These are phyloP conservation scores for Frankliniella fusca DNA, from an alignment of 2,888 invertebrate species.

Conservation along the genomic window DNA sequence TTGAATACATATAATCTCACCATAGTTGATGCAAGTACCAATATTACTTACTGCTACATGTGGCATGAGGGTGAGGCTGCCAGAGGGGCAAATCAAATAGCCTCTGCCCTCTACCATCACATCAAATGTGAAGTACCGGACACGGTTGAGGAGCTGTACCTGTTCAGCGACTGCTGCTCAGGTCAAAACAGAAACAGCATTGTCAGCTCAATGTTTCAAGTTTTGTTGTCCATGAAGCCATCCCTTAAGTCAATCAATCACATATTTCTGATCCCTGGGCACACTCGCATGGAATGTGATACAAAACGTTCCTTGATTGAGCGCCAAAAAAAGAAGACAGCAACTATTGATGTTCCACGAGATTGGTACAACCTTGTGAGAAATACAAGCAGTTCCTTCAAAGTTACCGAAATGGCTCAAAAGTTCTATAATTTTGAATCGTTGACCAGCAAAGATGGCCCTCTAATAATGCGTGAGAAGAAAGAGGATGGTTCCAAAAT, in stretches of 20 bases:
- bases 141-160: not conserved
- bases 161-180: not conserved
- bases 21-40: not conserved
- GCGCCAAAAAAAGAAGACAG: not conserved
- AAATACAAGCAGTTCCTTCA: not conserved
- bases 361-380: not conserved
- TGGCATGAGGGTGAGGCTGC: not conserved
- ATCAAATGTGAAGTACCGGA: not conserved
- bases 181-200: not conserved
- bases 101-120: not conserved
- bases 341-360: not conserved
- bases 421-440: not conserved
- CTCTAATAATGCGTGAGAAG: not conserved
- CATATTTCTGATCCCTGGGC: not conserved
- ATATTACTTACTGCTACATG: not conserved
- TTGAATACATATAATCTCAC: not conserved
- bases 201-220: not conserved
- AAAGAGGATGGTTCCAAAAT: not conserved
- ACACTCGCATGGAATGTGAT: conserved; percentile 3
- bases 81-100: not conserved
- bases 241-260: not conserved
- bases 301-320: not conserved
- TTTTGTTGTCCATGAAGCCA: not conserved
- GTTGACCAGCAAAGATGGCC: not conserved
- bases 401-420: not conserved